These are phyloP conservation scores for Clunio marinus DNA, from an alignment of 2,888 invertebrate species.

Conservation along the genomic window DNA sequence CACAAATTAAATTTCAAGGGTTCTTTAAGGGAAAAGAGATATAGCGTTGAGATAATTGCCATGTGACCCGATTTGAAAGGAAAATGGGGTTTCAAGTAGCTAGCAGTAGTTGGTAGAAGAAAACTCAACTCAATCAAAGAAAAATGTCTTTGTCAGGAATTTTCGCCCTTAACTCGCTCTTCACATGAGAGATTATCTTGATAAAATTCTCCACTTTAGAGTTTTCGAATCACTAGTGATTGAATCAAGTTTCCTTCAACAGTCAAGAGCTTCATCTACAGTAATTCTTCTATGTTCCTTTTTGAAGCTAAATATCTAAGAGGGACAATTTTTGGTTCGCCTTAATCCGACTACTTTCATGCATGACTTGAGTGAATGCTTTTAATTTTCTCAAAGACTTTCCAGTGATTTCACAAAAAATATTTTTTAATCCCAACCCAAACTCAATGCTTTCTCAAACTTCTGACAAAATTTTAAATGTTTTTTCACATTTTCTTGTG, in stretches of 20 bases:
- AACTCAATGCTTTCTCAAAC: neutral
- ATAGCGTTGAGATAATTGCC: neutral
- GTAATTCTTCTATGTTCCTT: slow-evolving; percentile 1
- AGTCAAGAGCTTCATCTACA: neutral
- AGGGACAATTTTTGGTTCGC: slow-evolving; percentile 15
- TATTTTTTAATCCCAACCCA: slow-evolving; percentile 11
- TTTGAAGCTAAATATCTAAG: no score
- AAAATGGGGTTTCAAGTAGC: neutral
- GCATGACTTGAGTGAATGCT: slow-evolving; percentile 5
- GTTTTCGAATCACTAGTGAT: neutral
- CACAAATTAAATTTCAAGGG: slow-evolving; percentile 4
- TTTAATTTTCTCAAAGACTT: neutral
- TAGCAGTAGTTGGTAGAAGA: neutral
- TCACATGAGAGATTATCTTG: neutral
- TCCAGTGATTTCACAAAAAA: neutral
- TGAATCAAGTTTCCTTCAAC: neutral
- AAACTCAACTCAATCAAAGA: slow-evolving; percentile 15
- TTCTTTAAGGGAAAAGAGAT: neutral
- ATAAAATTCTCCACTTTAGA: neutral
- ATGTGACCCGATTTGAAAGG: slow-evolving; percentile 1
- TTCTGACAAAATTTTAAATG: neutral
- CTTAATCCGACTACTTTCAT: slow-evolving; percentile 4
- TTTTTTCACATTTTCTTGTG: slow-evolving; percentile 14
- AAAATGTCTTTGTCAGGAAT: neutral
- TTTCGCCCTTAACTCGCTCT: neutral